Base-by-base conservation (phyloP, 1,140 invertebrate genomes). In the Formica exsecta region DNA sequence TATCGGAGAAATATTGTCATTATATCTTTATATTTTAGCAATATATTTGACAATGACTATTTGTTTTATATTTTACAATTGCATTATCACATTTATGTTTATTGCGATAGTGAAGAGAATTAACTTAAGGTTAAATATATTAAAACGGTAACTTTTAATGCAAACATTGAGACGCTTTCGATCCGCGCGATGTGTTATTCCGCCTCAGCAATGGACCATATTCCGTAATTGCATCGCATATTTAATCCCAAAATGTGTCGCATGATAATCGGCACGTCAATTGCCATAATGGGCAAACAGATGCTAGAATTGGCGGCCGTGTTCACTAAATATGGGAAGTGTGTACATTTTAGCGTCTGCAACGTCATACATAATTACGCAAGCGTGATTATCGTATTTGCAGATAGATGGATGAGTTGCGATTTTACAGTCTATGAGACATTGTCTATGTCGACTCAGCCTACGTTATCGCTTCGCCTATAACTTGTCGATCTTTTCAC, bases 221-320 rank as follows among this genome's bases (percentile, higher is more conserved):
- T 7, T 41, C 44, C 61, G 61, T 25, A 6, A 59, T 22, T 38
- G 25, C 38, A 25, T 71, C 79, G 38, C 54, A 51, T n/a, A 59
- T 81, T 81, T 59, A 38, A 11, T 25, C 32, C 51, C 54, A 38
- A 22, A 22, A 22, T 22, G 22, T 22, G 22, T 22, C 22, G 22
- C 25, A 29, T 59, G 79, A 73, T 83, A 74, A 73, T 83, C 79
- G 22, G 19, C n/a, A 73, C 66, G 44, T 71, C 68, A 68, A 74
- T 61, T 54, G 68, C 41, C 79, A 29, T 83, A 36, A 83, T 83
- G 79, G 54, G 32, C 68, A 83, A 83, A 83, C 68, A 74, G 68
- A 44, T 38, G 68, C 4, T 29, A 19, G 79, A 62, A 83, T 74
- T 13, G 54, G 5, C 54, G 19, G 54, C 3, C 22, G 13, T 22